Base-by-base conservation (phyloP, 1,140 invertebrate genomes). In the Acromyrmex heyeri region DNA sequence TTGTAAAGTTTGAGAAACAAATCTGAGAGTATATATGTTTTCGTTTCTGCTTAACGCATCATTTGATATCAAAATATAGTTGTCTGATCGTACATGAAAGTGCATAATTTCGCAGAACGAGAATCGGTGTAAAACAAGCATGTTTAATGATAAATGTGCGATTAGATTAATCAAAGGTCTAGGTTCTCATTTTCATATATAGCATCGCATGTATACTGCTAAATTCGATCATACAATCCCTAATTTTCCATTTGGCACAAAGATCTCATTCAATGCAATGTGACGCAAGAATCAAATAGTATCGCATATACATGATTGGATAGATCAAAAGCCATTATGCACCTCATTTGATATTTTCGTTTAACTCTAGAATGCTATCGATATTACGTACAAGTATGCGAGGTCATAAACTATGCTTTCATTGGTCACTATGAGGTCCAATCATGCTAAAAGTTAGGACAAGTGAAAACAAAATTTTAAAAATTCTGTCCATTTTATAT, bases 111-210 rank as follows among this genome's bases (percentile, higher is more conserved):
- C n/a, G 27, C n/a, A n/a, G 16, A 59, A 78, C 18, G 30, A 70
- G 65, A 82, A 72, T 75, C 24, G 14, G 14, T n/a, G 16, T 18
- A 24, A 48, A 59, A 72, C 67, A 44, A 27, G 4, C 3, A 14
- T 18, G 34, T 75, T 30, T 61, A 38, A 30, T n/a, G 48, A 14
- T 59, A 61, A 82, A 75, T n/a, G 48, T 10, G 55, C 55, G 55
- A 83, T 83, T 83, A 75, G 30, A 18, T 83, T 62, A 61, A 75
- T 14, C 69, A 75, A 83, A 73, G 55, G 44, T 1, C 24, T 59
- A 44, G 7, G 34, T 30, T 57, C 24, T 82, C 79, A 70, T 24
- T 72, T 81, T 70, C 50, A 24, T 48, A 24, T 48, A 24, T n/a
- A 30, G 30, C 38, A 48, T 53, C 6, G 18, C 34, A 10, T 18